Evolutionary conservation across 2,888 invertebrate genomes (phyloP), one percentile per base, ranked within the genome.

Genomic region (Orgyia antiqua): DNA sequence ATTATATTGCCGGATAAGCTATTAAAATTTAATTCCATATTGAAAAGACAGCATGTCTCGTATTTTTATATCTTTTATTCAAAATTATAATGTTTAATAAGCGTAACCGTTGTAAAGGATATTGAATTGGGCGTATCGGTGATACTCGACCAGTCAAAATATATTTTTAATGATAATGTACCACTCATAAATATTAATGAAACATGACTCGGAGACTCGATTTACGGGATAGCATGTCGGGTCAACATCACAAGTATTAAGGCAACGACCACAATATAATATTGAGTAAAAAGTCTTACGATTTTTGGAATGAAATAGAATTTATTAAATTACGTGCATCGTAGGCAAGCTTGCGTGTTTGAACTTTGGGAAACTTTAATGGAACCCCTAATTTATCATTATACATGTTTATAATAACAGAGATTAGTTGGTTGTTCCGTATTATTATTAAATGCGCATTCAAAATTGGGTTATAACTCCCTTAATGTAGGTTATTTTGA

Each of bases 121-220:
- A 43, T 51, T 45, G 45, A 45, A 51, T 34, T 31, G 29, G 61
- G 65, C 63, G 61, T 69, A 68, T 74, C 65, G 62, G 56, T 65
- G 58, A 68, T 69, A 51, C 39, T 45, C 55, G 58, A 48, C 54
- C 61, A 67, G 66, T 69, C 71, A 72, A 74, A 75, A 74, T 66
- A 60, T 72, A 70, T 69, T 71, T 76, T 73, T 75, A 75, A 78
- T 73, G 72, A 73, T 78, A 77, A 77, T 77, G 76, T 78, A 72
- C 71, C 68, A 68, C 66, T 67, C 71, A 79, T 79, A 77, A 79
- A 80, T 80, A 79, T 79, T 78, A 70, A 82, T 82, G 70, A 68
- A 71, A 70, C 67, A 72, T 69, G 71, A 68, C 53, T 62, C 58
- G 60, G 60, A 50, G 53, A 42, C 40, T 58, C 66, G 59, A 64